Percentiles rank a stretch among this genome's conserved stretches.
phyloP scores from a whole-genome alignment of 2,888 invertebrate genomes.

The Slavum lentiscoides region DNA sequence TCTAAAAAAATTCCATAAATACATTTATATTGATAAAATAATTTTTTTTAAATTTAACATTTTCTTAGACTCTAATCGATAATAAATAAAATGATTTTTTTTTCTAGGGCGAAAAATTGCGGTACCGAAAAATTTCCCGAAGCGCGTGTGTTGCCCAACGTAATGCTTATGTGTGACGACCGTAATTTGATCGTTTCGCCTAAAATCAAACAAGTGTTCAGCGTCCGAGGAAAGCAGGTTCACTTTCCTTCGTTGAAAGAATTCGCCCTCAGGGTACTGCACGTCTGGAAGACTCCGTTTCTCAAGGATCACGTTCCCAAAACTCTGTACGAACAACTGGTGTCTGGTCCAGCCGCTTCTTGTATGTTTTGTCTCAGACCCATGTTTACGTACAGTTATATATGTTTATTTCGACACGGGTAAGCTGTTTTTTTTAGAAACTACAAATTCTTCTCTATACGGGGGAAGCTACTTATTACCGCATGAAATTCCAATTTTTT shows the following conservation, averaged over 20 bases:
- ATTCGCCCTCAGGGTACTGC: constrained; percentile 26
- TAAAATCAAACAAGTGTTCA: constrained; percentile 38
- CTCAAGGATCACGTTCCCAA: constrained; percentile 10
- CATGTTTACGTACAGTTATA: constrained; percentile 31
- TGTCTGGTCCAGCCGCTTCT: constrained; percentile 29
- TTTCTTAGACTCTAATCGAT: too few species aligned
- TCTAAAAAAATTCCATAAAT: too few species aligned
- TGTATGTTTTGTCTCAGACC: constrained; percentile 45
- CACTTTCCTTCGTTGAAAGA: constrained; percentile 32
- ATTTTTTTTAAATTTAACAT: too few species aligned
- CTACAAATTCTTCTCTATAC: not conserved
- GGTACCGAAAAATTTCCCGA: constrained; percentile 15
- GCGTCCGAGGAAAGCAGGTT: not conserved
- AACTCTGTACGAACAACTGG: constrained; percentile 3
- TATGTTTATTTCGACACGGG: constrained; percentile 22
- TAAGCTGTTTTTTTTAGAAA: not conserved
- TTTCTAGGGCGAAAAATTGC: constrained; percentile 22
- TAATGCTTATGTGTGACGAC: not conserved
- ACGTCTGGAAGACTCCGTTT: constrained; percentile 38
- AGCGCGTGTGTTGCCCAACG: constrained; percentile 8
- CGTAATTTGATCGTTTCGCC: constrained; percentile 17
- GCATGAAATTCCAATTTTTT: too few species aligned
- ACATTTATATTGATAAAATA: too few species aligned
- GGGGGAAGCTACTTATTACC: too few species aligned
- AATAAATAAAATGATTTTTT: too few species aligned